Evolutionary conservation across 2,888 invertebrate genomes (phyloP).

Genomic region (Coelogynopora nodosa): DNA sequence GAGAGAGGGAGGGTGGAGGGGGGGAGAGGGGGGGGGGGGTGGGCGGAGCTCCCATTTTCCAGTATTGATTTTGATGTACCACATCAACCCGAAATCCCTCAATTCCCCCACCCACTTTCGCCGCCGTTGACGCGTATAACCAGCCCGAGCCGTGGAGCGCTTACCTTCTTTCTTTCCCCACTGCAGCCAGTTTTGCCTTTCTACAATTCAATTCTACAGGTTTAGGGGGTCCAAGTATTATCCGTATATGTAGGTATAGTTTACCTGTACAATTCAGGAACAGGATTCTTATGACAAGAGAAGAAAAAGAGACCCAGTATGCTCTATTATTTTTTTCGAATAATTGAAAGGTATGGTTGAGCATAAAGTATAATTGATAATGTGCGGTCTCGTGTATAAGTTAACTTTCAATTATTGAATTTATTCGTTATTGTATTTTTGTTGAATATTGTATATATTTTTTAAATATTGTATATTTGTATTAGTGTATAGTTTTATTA

Average conservation of each 20-base stretch:
- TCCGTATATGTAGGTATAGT: not conserved
- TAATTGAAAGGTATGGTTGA: not conserved
- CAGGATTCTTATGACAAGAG: not conserved
- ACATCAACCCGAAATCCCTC: conserved; percentile 25
- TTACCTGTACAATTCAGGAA: not conserved
- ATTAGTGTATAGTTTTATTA: too few species aligned
- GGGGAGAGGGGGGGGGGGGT: not conserved
- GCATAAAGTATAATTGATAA: too few species aligned
- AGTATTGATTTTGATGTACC: conserved; percentile 18
- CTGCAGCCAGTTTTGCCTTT: not conserved
- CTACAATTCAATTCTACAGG: not conserved
- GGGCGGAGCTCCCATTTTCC: not conserved
- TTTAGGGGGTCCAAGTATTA: not conserved
- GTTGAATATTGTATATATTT: too few species aligned
- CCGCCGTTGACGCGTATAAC: conserved; percentile 23
- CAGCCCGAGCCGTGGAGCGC: not conserved
- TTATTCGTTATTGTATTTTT: too few species aligned
- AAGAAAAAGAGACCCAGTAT: not conserved
- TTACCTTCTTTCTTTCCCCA: not conserved
- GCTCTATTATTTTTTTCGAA: not conserved
- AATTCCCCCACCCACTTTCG: conserved; percentile 23
- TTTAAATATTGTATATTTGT: too few species aligned
- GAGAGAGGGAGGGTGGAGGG: not conserved
- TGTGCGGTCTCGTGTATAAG: too few species aligned
- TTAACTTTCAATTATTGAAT: too few species aligned